Evolutionary conservation across 2,888 invertebrate genomes (phyloP), one percentile per base, ranked within the genome.

Genomic region (Limulus polyphemus): DNA sequence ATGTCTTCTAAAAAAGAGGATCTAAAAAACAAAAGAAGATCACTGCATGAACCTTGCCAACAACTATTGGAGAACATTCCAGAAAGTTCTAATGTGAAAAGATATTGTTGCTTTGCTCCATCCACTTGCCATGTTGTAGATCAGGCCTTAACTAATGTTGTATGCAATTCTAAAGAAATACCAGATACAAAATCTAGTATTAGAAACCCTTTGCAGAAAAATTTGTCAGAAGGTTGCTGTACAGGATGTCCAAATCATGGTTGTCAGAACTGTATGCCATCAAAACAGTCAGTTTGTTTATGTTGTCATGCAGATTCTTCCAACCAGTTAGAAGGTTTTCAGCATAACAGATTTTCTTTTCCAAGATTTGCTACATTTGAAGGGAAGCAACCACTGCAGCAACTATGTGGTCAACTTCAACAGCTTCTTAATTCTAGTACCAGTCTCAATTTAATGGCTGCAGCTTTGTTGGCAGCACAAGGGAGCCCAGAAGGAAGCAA

Each of bases 1-100:
- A 60, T 65, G 2, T 58, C 57, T 10, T 58, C 32, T 32, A 32
- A 55, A 46, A 57, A 59, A 0, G 54, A 49, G 13, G 88, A 88
- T 76, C 82, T 70, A 73, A 76, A 68, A 72, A 75, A 68, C 61
- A 78, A 76, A 70, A 80, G 87, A 57, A 81, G 85, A 75, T 87
- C 87, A n/a, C 75, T 87, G 58, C 87, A 85, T 73, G 88, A 88
- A 72, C 85, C 86, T 0, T 84, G 84, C 70, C 17, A 67, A 13
- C 52, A 64, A 65, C 47, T 61, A 55, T 47, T 56, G 55, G 55
- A 57, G 50, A 52, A 55, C 54, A 47, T 59, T 51, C 52, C 62
- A 48, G 63, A 64, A 11, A 65, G 68, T 54, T 32, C 32, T 32
- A 3, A 32, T 32, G 32, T 32, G 32, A 32, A 32, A 32, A 7